Base-by-base conservation (phyloP, 1,140 invertebrate species). In the Trachymyrmex cornetzi region DNA sequence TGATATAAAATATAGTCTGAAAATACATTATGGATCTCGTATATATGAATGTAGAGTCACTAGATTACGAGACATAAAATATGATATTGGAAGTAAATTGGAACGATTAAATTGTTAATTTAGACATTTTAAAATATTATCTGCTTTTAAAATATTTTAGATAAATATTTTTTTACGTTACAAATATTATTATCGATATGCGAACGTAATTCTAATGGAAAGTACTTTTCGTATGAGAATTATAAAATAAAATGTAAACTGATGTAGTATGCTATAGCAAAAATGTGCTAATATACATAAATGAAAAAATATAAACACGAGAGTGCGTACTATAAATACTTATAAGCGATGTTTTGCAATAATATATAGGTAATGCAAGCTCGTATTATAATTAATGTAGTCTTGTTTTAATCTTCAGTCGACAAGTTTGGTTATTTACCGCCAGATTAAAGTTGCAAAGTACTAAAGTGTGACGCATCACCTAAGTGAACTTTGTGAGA, bases 361-460 rank as follows among this genome's bases (percentile, higher is more conserved):
- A 64, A 77, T 44, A 44, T 44, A 44, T n/a, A 48, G 19, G 9
- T 30, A 79, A 30, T 66, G 12, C 19, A 66, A 11, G n/a, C 24
- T 30, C n/a, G 19, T 66, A 38, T 48, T 22, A 79, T 79, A 48
- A 66, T 48, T 66, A 38, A 66, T 66, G 77, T 19, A 48, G 38
- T 50, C 77, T 79, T 66, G 24, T 38, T 66, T 79, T 64, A 79
- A 79, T 79, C 61, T 50, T 77, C 12, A 24, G 74, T 77, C 55
- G 30, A 79, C 24, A 66, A 79, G 77, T 64, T 79, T 64, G 22
- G 38, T 79, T 79, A 66, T 66, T 79, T 79, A 79, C 38, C 44
- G 77, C 61, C 77, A 79, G 61, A 79, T 79, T 79, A 79, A 79
- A 79, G 61, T 79, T 79, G 44, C 59, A 79, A 79, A 66, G 77